phyloP scores from a whole-genome alignment of 2,797 vertebrate species.

The Pipistrellus pipistrellus region DNA sequence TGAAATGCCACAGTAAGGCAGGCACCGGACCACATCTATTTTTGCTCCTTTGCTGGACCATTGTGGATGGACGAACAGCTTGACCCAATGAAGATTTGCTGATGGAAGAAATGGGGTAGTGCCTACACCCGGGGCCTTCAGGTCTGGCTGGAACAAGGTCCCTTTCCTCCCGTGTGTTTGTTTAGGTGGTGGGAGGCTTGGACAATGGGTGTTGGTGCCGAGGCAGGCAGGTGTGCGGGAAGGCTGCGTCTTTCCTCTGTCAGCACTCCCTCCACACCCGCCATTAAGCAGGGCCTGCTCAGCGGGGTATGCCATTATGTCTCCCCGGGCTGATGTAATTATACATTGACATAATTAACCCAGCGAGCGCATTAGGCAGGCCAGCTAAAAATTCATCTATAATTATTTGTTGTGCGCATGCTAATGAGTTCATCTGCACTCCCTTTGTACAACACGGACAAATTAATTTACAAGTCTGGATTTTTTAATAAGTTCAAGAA shows the following conservation, averaged over 20 bases:
- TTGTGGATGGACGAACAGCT: neutral
- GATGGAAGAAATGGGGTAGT: neutral
- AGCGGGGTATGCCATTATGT: slow-evolving; percentile 96
- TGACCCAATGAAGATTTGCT: neutral
- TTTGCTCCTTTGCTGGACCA: neutral
- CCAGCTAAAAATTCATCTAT: slow-evolving; percentile 97
- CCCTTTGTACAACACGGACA: slow-evolving; percentile 99
- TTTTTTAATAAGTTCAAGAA: slow-evolving; percentile 92
- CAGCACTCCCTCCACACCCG: slow-evolving; percentile 94
- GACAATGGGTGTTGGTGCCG: slow-evolving; percentile 86
- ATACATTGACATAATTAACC: slow-evolving; percentile 99
- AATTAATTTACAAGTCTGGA: slow-evolving; percentile 99
- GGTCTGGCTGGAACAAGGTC: slow-evolving; percentile 61
- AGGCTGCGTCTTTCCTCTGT: slow-evolving; percentile 93
- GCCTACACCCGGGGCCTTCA: neutral
- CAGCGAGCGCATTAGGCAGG: slow-evolving; percentile 99
- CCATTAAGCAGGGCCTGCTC: slow-evolving; percentile 97
- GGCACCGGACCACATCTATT: neutral
- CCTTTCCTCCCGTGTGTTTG: slow-evolving; percentile 34
- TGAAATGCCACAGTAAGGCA: neutral
- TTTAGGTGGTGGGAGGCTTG: slow-evolving; percentile 71
- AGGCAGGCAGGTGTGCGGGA: slow-evolving; percentile 95
- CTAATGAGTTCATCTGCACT: slow-evolving; percentile 99
- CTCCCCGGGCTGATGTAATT: slow-evolving; percentile 99
- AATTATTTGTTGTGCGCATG: slow-evolving; percentile 99